Base-by-base conservation (phyloP, 2,797 vertebrate genomes). In the Glossophaga mutica region DNA sequence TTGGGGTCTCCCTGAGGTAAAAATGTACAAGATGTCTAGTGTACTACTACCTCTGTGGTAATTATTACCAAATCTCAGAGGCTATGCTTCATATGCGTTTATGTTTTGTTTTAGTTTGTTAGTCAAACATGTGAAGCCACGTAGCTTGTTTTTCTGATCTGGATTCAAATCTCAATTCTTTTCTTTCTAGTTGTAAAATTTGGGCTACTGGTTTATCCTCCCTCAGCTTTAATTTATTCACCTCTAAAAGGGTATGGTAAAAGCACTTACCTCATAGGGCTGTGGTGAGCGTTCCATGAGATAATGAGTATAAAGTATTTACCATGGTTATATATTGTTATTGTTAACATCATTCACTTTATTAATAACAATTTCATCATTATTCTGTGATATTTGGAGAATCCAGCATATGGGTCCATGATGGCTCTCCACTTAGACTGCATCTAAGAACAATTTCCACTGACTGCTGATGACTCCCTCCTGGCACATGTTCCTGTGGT, bases 71-170 rank as follows among this genome's bases (percentile, higher is more conserved):
- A 83, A n/a, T 83, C 34, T 46, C 50, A 67, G 29, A 73, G 48
- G 15, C 1, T 26, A 55, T 55, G 21, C 26, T 93, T 94, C 39
- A 70, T 71, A 15, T 39, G 42, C 8, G 16, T 81, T 81, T 37
- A 5, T 57, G 19, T 22, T 85, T 92, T 91, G 10, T 46, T 74
- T 76, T 93, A 74, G 18, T 74, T 74, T 57, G 71, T 88, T 96
- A 78, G 15, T 18, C 83, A 85, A 90, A 74, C 10, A 52, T 15
- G 21, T 44, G 34, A 77, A 71, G 8, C 16, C 29, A n/a, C 19
- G 26, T 19, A 73, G 22, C 44, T 22, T 87, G 29, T 29, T 59
- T 76, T 93, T 90, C 70, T 83, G 10, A 57, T 42, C 39, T 81
- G 32, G 9, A 67, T 39, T 95, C 15, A 65, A 87, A 84, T 67